Conservation (phyloP, 2,888 invertebrate genomes). For the Thelaira solivaga region DNA sequence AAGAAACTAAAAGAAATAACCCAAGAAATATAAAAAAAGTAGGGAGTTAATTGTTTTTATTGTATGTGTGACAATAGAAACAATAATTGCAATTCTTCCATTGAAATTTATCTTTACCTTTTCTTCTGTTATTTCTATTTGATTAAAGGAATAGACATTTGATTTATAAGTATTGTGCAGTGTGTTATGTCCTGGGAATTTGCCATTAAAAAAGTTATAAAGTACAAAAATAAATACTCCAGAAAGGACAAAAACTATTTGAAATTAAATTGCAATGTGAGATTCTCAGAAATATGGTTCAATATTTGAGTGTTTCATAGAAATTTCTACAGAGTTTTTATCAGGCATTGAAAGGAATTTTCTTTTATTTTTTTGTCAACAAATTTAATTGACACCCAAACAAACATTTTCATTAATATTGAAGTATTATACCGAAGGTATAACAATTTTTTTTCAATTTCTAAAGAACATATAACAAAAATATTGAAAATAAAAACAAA, state of each 20-base stretch:
- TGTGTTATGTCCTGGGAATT: slow-evolving; percentile 39
- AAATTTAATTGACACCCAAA: slow-evolving; percentile 12
- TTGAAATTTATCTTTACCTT: slow-evolving; percentile 26
- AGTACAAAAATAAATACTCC: background rate
- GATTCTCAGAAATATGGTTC: slow-evolving; percentile 26
- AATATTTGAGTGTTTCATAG: background rate
- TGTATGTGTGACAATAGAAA: slow-evolving; percentile 59
- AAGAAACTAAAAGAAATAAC: background rate
- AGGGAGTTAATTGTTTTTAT: slow-evolving; percentile 60
- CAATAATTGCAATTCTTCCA: slow-evolving; percentile 60
- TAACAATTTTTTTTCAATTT: no score
- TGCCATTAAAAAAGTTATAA: slow-evolving; percentile 38
- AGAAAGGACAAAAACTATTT: slow-evolving; percentile 8
- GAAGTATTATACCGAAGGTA: background rate
- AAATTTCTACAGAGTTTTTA: background rate
- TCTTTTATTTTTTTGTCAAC: slow-evolving; percentile 6
- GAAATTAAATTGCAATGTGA: slow-evolving; percentile 34
- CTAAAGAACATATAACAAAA: no score
- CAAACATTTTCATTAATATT: slow-evolving; percentile 10
- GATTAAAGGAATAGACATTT: slow-evolving; percentile 50
- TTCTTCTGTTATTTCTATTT: slow-evolving; percentile 32
- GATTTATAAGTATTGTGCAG: slow-evolving; percentile 56
- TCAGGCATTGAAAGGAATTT: slow-evolving; percentile 23
- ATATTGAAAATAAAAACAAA: no score
- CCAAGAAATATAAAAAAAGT: slow-evolving; percentile 15